phyloP scores from a whole-genome alignment of 1,140 invertebrate species.

The Drosophila azteca region DNA sequence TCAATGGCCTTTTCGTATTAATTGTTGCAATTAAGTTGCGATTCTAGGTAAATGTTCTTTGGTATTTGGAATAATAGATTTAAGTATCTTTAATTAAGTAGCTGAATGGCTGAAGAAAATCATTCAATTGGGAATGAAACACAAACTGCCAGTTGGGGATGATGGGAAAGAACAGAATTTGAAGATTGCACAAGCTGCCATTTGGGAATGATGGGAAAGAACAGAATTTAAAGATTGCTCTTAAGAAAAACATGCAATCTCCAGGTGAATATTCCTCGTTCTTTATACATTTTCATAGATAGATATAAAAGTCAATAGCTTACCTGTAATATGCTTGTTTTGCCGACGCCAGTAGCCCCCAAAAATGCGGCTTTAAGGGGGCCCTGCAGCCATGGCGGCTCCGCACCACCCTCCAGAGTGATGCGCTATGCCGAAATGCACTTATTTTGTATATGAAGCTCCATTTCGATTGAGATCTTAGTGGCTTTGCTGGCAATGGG shows the following conservation, averaged over 20 bases:
- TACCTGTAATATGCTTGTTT: slow-evolving; percentile 92
- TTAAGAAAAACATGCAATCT: too few species aligned
- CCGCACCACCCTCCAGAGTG: slow-evolving; percentile 84
- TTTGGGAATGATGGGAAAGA: too few species aligned
- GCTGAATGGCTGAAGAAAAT: too few species aligned
- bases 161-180: too few species aligned
- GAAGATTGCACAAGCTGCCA: too few species aligned
- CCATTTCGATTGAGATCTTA: slow-evolving; percentile 83
- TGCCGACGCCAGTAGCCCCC: slow-evolving; percentile 91
- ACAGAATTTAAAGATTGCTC: too few species aligned
- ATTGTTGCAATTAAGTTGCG: slow-evolving; percentile 41
- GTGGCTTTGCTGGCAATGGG: slow-evolving; percentile 54
- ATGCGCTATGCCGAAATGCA: slow-evolving; percentile 84
- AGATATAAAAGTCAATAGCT: slow-evolving; percentile 31
- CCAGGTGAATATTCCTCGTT: too few species aligned
- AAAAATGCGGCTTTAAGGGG: slow-evolving; percentile 91
- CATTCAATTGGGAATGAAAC: too few species aligned
- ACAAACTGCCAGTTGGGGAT: too few species aligned
- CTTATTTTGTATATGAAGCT: slow-evolving; percentile 83
- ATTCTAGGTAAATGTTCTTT: slow-evolving; percentile 10
- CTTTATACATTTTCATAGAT: not conserved
- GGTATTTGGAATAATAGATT: slow-evolving; percentile 8
- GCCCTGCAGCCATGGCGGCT: slow-evolving; percentile 85
- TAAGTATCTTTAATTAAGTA: not conserved
- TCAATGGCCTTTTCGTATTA: slow-evolving; percentile 41